Percentiles rank a stretch among this genome's conserved stretches.
Conservation (phyloP, 2,888 invertebrate species). For the Timema podura region DNA sequence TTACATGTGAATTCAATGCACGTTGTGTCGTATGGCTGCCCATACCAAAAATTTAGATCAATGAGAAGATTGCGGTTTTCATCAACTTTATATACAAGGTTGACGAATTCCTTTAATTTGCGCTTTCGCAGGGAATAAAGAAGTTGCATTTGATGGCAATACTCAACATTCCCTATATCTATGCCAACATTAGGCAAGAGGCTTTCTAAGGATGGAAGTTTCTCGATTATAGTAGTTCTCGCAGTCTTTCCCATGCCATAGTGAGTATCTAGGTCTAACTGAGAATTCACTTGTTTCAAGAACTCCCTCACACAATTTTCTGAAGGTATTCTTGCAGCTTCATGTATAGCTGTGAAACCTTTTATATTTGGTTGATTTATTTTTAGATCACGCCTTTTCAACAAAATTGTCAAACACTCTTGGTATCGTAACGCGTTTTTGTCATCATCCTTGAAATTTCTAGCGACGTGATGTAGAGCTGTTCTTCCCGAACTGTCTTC, state of each 20-base stretch:
- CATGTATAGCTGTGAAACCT: conserved; percentile 42
- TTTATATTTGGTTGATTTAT: conserved; percentile 39
- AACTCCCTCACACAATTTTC: conserved; percentile 2
- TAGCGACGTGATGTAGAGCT: conserved; percentile 51
- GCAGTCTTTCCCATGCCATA: conserved; percentile 14
- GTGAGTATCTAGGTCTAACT: conserved; percentile 17
- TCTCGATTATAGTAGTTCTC: conserved; percentile 11
- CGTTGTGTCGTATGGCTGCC: conserved; percentile 56
- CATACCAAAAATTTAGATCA: conserved; percentile 54
- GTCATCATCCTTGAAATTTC: conserved; percentile 40
- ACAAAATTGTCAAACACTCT: conserved; percentile 36
- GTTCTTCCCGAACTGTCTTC: conserved; percentile 51
- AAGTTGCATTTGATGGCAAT: background rate
- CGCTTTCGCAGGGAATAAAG: conserved; percentile 17
- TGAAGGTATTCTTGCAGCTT: conserved; percentile 34
- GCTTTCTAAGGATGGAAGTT: conserved; percentile 11
- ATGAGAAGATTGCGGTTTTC: conserved; percentile 33
- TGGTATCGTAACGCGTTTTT: background rate
- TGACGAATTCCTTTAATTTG: conserved; percentile 14
- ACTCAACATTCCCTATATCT: background rate
- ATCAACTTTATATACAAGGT: conserved; percentile 16
- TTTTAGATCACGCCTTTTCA: conserved; percentile 39
- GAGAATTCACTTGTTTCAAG: background rate
- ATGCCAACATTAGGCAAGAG: conserved; percentile 13
- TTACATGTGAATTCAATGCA: conserved; percentile 57